A percentile compares a stretch with the other conserved stretches of the same genome.
phyloP scores from a whole-genome alignment of 2,797 vertebrate genomes.

The Epinephelus malabaricus region DNA sequence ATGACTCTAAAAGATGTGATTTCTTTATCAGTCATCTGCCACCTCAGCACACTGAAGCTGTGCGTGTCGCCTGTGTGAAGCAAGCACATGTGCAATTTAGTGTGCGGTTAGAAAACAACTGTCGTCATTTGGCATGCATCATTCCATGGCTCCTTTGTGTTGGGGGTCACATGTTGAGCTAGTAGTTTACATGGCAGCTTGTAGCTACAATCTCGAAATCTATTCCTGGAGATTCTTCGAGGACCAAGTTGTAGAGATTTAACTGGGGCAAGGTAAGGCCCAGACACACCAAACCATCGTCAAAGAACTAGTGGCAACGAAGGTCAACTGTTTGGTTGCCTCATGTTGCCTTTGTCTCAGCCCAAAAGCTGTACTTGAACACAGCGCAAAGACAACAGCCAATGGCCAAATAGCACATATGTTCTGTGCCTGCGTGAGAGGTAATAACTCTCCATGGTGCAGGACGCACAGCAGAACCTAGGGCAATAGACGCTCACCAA shows the following conservation, averaged over 20 bases:
- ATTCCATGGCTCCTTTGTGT: slow-evolving; percentile 2
- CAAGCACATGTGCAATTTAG: neutral
- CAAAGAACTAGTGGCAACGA: too few relatives aligned
- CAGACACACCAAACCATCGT: too few relatives aligned
- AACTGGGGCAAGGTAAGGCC: neutral
- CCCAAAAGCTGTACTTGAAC: too few relatives aligned
- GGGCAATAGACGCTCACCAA: too few relatives aligned
- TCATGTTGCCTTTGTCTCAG: too few relatives aligned
- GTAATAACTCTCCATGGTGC: too few relatives aligned
- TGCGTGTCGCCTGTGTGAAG: slow-evolving; percentile 8
- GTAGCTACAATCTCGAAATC: neutral
- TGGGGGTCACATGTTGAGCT: neutral
- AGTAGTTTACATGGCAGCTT: neutral
- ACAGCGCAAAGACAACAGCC: too few relatives aligned
- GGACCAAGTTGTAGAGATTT: neutral
- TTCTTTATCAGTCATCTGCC: neutral
- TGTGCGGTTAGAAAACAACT: neutral
- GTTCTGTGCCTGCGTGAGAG: too few relatives aligned
- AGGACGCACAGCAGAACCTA: too few relatives aligned
- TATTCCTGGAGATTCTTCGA: neutral
- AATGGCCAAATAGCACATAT: too few relatives aligned
- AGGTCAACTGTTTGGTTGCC: too few relatives aligned
- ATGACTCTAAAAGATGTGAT: slow-evolving; percentile 3
- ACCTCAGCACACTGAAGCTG: slow-evolving; percentile 9
- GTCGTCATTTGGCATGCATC: slow-evolving; percentile 3